These are phyloP conservation scores for Congeria kusceri DNA, from an alignment of 2,888 invertebrate species.

Conservation along the genomic window DNA sequence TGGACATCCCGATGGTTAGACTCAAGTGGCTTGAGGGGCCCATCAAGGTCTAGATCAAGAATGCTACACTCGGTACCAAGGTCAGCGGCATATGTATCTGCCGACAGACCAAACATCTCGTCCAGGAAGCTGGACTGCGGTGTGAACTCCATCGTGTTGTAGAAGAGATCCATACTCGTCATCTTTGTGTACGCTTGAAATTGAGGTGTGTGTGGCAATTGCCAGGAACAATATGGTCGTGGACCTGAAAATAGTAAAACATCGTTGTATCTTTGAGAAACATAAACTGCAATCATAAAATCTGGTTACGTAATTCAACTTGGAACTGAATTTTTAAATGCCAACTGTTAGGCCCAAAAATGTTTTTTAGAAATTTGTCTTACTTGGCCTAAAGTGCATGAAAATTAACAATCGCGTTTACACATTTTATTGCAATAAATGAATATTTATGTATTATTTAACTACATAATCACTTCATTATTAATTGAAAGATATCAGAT, in stretches of 20 bases:
- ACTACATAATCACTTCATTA: too few relatives aligned
- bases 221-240: constrained; percentile 54
- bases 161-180: constrained; percentile 42
- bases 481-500: too few relatives aligned
- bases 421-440: too few relatives aligned
- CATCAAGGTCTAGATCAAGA: constrained; percentile 55
- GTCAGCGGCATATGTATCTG: constrained; percentile 62
- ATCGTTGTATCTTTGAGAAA: too few relatives aligned
- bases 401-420: too few relatives aligned
- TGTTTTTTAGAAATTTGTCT: too few relatives aligned
- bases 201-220: constrained; percentile 38
- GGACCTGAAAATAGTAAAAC: constrained; percentile 58
- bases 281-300: too few relatives aligned
- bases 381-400: too few relatives aligned
- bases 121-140: constrained; percentile 54
- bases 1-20: constrained; percentile 17
- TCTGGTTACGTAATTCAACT: too few relatives aligned
- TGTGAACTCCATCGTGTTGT: constrained; percentile 48
- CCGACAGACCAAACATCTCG: constrained; percentile 55
- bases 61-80: constrained; percentile 50
- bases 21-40: constrained; percentile 37
- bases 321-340: too few relatives aligned
- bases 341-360: too few relatives aligned
- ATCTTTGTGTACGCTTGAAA: constrained; percentile 16
- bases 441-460: too few relatives aligned